phyloP scores from a whole-genome alignment of 2,888 invertebrate species.

The Mamestra brassicae region DNA sequence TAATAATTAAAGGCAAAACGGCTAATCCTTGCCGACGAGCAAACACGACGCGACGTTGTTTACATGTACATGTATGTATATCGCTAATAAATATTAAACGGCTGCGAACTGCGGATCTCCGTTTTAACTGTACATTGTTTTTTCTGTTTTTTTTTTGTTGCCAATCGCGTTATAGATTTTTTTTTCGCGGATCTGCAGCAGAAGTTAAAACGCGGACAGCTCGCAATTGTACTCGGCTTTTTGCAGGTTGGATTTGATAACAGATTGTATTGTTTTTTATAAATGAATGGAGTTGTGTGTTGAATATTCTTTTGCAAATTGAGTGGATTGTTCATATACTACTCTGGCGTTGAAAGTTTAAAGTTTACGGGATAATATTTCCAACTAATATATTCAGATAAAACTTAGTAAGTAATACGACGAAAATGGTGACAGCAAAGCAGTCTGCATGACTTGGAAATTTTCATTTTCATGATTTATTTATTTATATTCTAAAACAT shows the following conservation, averaged over 20 bases:
- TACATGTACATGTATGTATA: constrained; percentile 63
- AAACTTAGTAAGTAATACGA: not conserved
- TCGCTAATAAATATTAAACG: constrained; percentile 69
- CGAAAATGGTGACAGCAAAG: not conserved
- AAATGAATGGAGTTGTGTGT: too few species aligned
- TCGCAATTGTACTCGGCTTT: constrained; percentile 9
- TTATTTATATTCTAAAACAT: constrained; percentile 7
- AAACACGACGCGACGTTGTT: constrained; percentile 67
- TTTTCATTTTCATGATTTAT: not conserved
- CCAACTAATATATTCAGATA: not conserved
- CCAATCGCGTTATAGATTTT: constrained; percentile 40
- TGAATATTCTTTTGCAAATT: not conserved
- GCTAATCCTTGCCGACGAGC: constrained; percentile 74
- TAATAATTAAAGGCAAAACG: constrained; percentile 79
- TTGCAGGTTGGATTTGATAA: constrained; percentile 15
- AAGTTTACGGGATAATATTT: not conserved
- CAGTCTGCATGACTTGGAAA: not conserved
- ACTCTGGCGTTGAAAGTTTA: not conserved
- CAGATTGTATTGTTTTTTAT: not conserved
- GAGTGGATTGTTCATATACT: not conserved
- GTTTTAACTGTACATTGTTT: constrained; percentile 42
- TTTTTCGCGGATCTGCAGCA: constrained; percentile 11
- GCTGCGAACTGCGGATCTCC: constrained; percentile 46
- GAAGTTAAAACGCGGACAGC: constrained; percentile 24
- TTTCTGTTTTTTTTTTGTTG: constrained; percentile 17